Evolutionary conservation across 2,888 invertebrate species (phyloP).

Genomic region (Caenorhabditis plicata): DNA sequence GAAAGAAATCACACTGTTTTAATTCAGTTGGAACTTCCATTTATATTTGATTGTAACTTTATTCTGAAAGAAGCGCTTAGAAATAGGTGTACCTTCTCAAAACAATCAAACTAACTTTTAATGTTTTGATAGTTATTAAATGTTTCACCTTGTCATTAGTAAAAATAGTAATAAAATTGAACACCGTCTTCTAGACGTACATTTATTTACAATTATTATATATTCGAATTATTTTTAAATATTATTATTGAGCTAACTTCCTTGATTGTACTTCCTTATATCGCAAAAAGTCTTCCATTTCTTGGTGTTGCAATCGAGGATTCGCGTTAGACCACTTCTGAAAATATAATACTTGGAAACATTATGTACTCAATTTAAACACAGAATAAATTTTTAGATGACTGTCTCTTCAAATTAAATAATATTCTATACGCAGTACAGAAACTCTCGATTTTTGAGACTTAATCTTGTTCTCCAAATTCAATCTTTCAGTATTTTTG

Average conservation of each 20-base stretch:
- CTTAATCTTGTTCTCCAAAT: no score
- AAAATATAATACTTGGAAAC: background rate
- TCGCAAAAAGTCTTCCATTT: slow-evolving; percentile 26
- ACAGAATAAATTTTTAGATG: no score
- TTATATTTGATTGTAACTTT: background rate
- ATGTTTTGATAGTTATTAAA: background rate
- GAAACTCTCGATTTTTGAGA: no score
- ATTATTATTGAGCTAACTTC: slow-evolving; percentile 4
- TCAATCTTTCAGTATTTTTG: no score
- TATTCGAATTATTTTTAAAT: background rate
- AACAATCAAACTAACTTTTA: slow-evolving; percentile 1
- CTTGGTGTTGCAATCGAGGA: slow-evolving; percentile 28
- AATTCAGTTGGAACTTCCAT: slow-evolving; percentile 5
- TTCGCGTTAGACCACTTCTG: slow-evolving; percentile 23
- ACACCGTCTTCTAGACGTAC: no score
- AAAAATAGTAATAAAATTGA: no score
- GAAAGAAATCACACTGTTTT: slow-evolving; percentile 41
- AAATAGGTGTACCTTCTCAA: background rate
- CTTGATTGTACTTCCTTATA: slow-evolving; percentile 20
- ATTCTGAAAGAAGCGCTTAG: background rate
- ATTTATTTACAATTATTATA: no score
- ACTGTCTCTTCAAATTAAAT: no score
- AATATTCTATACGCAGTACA: no score
- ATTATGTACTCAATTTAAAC: no score
- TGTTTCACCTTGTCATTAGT: background rate